These are phyloP conservation scores for Luehdorfia chinensis DNA, from an alignment of 1,140 invertebrate genomes.

Conservation along the genomic window DNA sequence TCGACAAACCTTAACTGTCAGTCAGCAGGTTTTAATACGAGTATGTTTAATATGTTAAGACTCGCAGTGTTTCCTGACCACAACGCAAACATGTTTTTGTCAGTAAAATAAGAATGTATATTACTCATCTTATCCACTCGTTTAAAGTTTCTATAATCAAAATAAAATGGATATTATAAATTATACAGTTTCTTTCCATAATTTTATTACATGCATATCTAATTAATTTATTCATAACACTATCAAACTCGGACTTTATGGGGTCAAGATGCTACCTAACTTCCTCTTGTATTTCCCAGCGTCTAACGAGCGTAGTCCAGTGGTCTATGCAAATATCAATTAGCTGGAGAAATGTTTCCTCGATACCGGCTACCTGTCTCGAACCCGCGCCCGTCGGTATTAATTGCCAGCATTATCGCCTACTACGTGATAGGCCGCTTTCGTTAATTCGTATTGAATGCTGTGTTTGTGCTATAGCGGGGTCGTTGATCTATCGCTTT, in stretches of 20 bases:
- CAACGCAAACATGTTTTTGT: too few relatives aligned
- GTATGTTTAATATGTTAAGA: too few relatives aligned
- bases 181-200: conserved; percentile 16
- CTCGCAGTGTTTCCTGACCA: too few relatives aligned
- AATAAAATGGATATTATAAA: conserved; percentile 14
- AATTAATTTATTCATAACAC: conserved; percentile 42
- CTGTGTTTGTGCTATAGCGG: neutral
- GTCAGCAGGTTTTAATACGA: too few relatives aligned
- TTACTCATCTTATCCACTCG: conserved; percentile 7
- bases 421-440: conserved; percentile 44
- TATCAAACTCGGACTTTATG: conserved; percentile 30
- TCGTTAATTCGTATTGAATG: conserved; percentile 22
- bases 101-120: neutral
- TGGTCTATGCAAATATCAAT: conserved; percentile 54
- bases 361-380: conserved; percentile 37
- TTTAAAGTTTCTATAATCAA: conserved; percentile 14
- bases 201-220: conserved; percentile 16
- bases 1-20: too few relatives aligned
- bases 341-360: conserved; percentile 46
- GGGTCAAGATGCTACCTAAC: conserved; percentile 38
- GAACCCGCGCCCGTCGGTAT: conserved; percentile 31
- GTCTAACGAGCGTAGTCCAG: conserved; percentile 33
- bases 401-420: conserved; percentile 51
- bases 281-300: conserved; percentile 34
- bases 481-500: conserved; percentile 10